A percentile compares a stretch with the other conserved stretches of the same genome.
phyloP scores from a whole-genome alignment of 2,113 vertebrate species.

The Nettapus auritus region DNA sequence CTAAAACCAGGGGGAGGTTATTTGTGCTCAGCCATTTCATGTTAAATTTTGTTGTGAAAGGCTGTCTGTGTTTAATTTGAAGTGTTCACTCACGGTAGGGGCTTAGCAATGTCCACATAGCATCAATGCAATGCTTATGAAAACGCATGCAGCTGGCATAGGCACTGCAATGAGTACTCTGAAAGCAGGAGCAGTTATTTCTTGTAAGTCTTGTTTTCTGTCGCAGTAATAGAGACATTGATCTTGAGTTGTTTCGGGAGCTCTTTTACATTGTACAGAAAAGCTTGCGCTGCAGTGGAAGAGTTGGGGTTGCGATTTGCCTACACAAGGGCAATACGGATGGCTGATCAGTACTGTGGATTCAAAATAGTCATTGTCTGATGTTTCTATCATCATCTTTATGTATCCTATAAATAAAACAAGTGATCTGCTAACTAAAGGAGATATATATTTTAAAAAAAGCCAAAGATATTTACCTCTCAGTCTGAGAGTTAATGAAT shows the following conservation, averaged over 20 bases:
- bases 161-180: neutral
- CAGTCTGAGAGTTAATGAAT: neutral
- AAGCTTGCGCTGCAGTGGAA: neutral
- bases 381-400: neutral
- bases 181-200: neutral
- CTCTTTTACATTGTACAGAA: neutral
- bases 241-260: neutral
- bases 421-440: neutral
- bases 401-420: neutral
- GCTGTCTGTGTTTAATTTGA: neutral
- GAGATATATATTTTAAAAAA: neutral
- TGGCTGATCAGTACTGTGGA: accelerated
- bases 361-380: neutral
- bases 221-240: neutral
- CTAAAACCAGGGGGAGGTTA: neutral
- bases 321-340: accelerated
- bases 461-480: neutral
- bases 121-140: accelerated
- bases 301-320: accelerated
- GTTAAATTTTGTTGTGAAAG: neutral
- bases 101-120: neutral
- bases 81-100: neutral
- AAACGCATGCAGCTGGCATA: neutral
- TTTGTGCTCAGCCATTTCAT: neutral
- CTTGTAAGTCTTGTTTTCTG: neutral